A percentile compares a stretch with the other conserved stretches of the same genome.
Conservation (phyloP, 2,797 vertebrate species). For the Eulemur rubriventer region DNA sequence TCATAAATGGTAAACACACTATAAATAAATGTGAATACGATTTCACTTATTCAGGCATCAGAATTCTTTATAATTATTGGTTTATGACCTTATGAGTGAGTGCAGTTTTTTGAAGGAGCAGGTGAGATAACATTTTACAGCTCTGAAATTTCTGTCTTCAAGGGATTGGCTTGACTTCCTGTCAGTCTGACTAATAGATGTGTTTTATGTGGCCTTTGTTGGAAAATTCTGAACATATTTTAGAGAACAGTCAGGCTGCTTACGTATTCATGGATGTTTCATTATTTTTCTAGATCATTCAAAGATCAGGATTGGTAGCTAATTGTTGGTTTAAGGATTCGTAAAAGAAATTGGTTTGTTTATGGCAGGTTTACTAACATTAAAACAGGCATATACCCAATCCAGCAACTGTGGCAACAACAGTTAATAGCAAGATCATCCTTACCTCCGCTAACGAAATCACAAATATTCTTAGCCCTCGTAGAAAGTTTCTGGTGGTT, state of each 20-base stretch:
- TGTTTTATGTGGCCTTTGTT: background rate
- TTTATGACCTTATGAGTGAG: background rate
- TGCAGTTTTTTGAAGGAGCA: background rate
- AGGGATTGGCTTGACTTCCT: background rate
- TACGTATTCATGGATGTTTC: background rate
- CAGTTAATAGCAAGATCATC: background rate
- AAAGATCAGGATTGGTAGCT: background rate
- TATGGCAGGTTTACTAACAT: background rate
- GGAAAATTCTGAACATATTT: slow-evolving; percentile 27
- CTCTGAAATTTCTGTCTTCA: background rate
- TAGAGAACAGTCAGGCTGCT: background rate
- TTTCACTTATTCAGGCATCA: background rate
- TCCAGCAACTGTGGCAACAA: accelerated
- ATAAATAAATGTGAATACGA: background rate
- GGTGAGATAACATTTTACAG: background rate
- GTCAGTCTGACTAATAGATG: background rate
- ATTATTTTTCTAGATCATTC: slow-evolving; percentile 9
- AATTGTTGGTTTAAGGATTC: background rate
- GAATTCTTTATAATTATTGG: background rate
- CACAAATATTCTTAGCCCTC: background rate
- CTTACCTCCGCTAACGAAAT: background rate
- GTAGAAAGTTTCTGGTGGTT: background rate
- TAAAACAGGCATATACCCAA: background rate
- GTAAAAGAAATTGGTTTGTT: background rate
- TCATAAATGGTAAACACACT: background rate